Evolutionary conservation across 2,113 vertebrate genomes (phyloP), one percentile per base, ranked within the genome.

Genomic region (Arvicanthis niloticus): DNA sequence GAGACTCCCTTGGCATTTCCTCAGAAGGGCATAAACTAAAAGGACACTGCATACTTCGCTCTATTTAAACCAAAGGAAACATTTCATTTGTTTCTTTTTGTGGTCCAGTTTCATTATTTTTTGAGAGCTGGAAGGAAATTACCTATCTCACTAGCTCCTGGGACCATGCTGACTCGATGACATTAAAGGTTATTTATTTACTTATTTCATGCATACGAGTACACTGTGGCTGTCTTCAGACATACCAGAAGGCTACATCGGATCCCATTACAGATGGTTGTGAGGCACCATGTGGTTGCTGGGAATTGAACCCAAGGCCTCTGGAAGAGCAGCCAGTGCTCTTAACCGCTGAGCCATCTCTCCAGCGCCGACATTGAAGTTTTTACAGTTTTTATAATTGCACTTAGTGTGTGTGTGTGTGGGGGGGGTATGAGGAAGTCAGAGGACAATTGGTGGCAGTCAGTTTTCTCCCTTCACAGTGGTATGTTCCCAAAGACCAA

Each of bases 1-100:
- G 29, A 58, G 51, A 15, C 1, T 13, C 3, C 0, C 16, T 22
- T 15, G 15, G 60, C 10, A 21, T 42, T 86, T 67, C 42, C 16
- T 6, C 17, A 31, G 37, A 11, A 31, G n/a, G 2, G 21, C 76
- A 31, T 34, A 1, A 0, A 16, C 19, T 2, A 29, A 58, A n/a
- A 19, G 19, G 10, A 37, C 37, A 16, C 58, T 1, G 0, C 48
- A 53, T 22, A 10, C 17, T 45, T 65, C 45, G 40, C 73, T 85
- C 84, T 70, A 16, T 84, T 31, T 75, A 78, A 75, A 37, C 37
- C 19, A 0, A 29, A 56, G 56, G 2, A 62, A 70, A 68, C 0
- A n/a, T 67, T 67, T 67, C 40, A 2, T 37, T 56, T 60, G 53
- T 53, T 26, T 81, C 51, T 53, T 73, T 92, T 58, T 34, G 72